phyloP scores from a whole-genome alignment of 2,797 vertebrate genomes.

The Adelosebastes latens region DNA sequence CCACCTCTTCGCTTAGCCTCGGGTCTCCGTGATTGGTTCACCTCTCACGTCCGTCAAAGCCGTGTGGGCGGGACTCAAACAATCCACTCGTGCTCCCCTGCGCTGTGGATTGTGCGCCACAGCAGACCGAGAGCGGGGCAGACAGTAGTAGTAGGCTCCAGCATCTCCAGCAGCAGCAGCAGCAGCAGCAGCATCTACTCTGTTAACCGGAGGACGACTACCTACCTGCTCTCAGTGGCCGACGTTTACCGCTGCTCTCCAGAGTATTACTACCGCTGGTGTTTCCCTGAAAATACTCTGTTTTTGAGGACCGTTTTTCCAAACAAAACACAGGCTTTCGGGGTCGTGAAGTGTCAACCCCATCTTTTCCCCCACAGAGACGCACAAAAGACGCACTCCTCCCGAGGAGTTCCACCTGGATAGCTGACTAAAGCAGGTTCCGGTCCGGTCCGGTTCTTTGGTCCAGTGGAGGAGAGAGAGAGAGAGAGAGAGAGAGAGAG shows the following conservation, averaged over 20 bases:
- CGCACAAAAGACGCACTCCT: constrained; percentile 43
- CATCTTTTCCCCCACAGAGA: not conserved
- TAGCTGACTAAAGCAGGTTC: too few species aligned
- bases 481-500: too few species aligned
- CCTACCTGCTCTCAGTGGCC: not conserved
- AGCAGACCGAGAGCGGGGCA: constrained; percentile 59
- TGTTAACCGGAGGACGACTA: constrained; percentile 38
- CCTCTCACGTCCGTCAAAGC: constrained; percentile 53
- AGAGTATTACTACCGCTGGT: not conserved
- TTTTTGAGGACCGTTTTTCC: constrained; percentile 4
- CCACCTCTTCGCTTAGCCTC: not conserved
- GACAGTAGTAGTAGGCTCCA: constrained; percentile 21
- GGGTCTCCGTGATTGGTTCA: constrained; percentile 61
- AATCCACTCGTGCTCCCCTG: constrained; percentile 71
- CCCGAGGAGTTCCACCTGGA: too few species aligned
- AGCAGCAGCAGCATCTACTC: constrained; percentile 27
- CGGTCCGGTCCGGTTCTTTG: too few species aligned
- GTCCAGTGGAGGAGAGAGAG: too few species aligned
- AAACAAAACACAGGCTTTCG: constrained; percentile 18
- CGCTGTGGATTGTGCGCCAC: constrained; percentile 60
- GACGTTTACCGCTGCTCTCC: constrained; percentile 1
- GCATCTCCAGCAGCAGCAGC: not conserved
- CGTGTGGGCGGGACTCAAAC: constrained; percentile 75
- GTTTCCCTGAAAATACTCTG: constrained; percentile 1
- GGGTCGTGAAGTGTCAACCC: constrained; percentile 35